Base-by-base conservation (phyloP, 1,140 invertebrate genomes). In the Caenorhabditis inopinata region DNA sequence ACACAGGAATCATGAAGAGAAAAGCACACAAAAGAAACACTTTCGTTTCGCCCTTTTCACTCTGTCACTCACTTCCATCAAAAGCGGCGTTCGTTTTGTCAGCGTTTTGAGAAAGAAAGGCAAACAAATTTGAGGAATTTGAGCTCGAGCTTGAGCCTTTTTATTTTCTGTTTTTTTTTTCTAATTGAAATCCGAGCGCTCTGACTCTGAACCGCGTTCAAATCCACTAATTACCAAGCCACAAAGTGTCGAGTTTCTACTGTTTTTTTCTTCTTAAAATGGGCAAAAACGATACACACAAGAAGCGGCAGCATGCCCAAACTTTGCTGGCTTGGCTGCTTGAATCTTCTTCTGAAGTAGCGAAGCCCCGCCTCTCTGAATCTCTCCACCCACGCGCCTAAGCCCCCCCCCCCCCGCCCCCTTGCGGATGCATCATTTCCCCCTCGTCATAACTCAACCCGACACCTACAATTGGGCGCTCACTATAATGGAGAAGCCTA, bases 391-490 rank as follows among this genome's bases (percentile, higher is more conserved):
- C n/a, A n/a, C n/a, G n/a, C n/a, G n/a, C n/a, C n/a, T n/a, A n/a
- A n/a, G n/a, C n/a, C n/a, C n/a, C n/a, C n/a, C n/a, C n/a, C n/a
- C n/a, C n/a, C n/a, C n/a, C n/a, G n/a, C n/a, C n/a, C n/a, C n/a
- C n/a, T n/a, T n/a, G n/a, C n/a, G n/a, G n/a, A n/a, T n/a, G n/a
- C n/a, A n/a, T n/a, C n/a, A n/a, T n/a, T n/a, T n/a, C n/a, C n/a
- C 14, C 14, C 38, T 42, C 35, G 58, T 68, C 58, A 42, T 68
- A 68, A 68, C 58, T 42, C 58, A 68, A 68, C 32, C 38, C 38
- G 58, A 68, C 58, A 68, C 58, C 58, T 68, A 29, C 58, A 68
- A 68, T 68, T 25, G n/a, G n/a, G n/a, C n/a, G n/a, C n/a, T 16
- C 29, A 68, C 38, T 11, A 16, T n/a, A 7, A 18, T 48, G 48